Evolutionary conservation across 2,113 vertebrate genomes (phyloP), one percentile per base, ranked within the genome.

Genomic region (Otus sunia): DNA sequence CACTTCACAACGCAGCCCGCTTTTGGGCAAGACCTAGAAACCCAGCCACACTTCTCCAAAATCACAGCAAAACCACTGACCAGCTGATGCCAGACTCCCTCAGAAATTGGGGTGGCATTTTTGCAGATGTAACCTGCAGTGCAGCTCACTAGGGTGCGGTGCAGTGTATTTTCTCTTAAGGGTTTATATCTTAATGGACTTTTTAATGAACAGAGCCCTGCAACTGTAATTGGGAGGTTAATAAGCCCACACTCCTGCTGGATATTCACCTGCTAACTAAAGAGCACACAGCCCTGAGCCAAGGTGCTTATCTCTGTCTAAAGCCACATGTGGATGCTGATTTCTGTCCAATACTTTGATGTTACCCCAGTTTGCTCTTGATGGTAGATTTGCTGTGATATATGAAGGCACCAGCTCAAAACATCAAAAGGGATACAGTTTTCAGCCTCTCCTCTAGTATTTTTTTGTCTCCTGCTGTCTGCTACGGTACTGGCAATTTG

Each of bases 1-100:
- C 30, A 3, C 37, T 50, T 11, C 15, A 2, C 20, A 9, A 11
- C 23, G 3, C 25, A 3, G 20, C 6, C 36, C 2, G 0, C 23
- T 58, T 15, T 4, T 7, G 36, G 21, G n/a, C 68, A 68, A 19
- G 41, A n/a, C n/a, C n/a, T n/a, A n/a, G n/a, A n/a, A n/a, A n/a
- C n/a, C n/a, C n/a, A n/a, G n/a, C 2, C 50, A 41, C 4, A 0
- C 16, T 10, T 2, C 3, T 22, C 5, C 12, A 23, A 43, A 89
- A 67, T 6, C 4, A 4, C 8, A 39, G 63, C 16, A 45, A 45
- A 76, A 9, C 26, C 39, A 5, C 47, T 7, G n/a, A 12, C 26
- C 41, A 68, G 47, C 7, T 2, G 20, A 26, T 34, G 49, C 30
- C 62, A 64, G 36, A 6, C 27, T 45, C 17, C 37, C 17, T 25